Base-by-base conservation (phyloP, 2,888 invertebrate genomes). In the Tryphoninae sp. region DNA sequence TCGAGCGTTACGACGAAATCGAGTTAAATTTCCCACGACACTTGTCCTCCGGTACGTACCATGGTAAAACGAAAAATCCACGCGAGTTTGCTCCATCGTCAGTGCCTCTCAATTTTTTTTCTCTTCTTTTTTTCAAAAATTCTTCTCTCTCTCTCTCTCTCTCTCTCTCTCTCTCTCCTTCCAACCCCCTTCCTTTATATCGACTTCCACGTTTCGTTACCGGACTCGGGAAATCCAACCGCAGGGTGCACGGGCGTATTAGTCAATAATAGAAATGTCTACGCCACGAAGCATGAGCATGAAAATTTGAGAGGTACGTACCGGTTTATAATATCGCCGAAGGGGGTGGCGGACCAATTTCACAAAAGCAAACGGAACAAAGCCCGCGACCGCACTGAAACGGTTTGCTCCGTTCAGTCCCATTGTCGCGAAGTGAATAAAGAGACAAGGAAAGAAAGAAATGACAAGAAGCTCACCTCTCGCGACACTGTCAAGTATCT, bases 1-100 rank as follows among this genome's bases (percentile, higher is more conserved):
- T 62, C 67, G 62, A 68, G 64, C 74, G 68, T 80, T 75, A 64
- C 68, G 49, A 72, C 55, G 68, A 42, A 69, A 75, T 75, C 69
- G 64, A 80, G 75, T 80, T 62, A 75, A 80, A 69, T 64, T 69
- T 58, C 53, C 49, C 13, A 45, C 40, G 33, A 62, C 68, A 68
- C 61, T 16, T 22, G 45, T 42, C 45, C 45, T 23, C 59, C 45
- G 13, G 55, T 67, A 40, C 42, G 49, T 62, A 62, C 13, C 19
- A 26, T 33, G 26, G 13, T 11, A 64, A 65, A 16, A 69, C 59
- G 53, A 62, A 77, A 75, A 68, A 67, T 67, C 26, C 64, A 62
- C 49, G 49, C 23, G 23, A 62, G 59, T 73, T 62, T 16, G 19
- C n/a, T 16, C 33, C n/a, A 13, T 23, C 16, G 26, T 7, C 9